A percentile compares a stretch with the other conserved stretches of the same genome.
These are phyloP conservation scores for Molanna angustata DNA, from an alignment of 2,888 invertebrate species.

Conservation along the genomic window DNA sequence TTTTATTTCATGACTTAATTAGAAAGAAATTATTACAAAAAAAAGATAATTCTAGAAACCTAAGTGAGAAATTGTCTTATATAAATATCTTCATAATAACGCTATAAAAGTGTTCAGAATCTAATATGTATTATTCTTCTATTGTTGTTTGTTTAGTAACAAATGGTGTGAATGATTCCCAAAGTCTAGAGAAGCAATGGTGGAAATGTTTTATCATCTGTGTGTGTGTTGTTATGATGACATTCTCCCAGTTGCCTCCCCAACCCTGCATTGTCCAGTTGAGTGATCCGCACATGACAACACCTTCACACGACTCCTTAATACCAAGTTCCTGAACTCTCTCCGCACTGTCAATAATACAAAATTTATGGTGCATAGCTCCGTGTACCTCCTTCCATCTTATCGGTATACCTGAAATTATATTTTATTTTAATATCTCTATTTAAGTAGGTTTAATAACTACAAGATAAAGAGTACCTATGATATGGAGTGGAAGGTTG, in stretches of 20 bases:
- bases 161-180: slow-evolving; percentile 4
- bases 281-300: slow-evolving; percentile 5
- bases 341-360: slow-evolving; percentile 2
- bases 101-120: too few relatives aligned
- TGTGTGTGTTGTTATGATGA: background rate
- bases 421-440: background rate
- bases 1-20: too few relatives aligned
- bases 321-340: background rate
- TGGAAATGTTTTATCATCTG: background rate
- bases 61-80: too few relatives aligned
- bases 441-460: too few relatives aligned
- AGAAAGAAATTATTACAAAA: too few relatives aligned
- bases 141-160: background rate
- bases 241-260: slow-evolving; percentile 9
- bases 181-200: slow-evolving; percentile 4
- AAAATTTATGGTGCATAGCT: slow-evolving; percentile 13
- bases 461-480: too few relatives aligned
- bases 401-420: slow-evolving; percentile 9
- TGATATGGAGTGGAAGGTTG: too few relatives aligned
- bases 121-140: background rate
- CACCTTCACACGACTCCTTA: background rate
- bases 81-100: too few relatives aligned
- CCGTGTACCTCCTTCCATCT: slow-evolving; percentile 1
- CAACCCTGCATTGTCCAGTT: slow-evolving; percentile 15
- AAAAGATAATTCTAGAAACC: too few relatives aligned